Evolutionary conservation across 2,888 invertebrate species (phyloP), one percentile per base, ranked within the genome.

Genomic region (Campoletis raptor): DNA sequence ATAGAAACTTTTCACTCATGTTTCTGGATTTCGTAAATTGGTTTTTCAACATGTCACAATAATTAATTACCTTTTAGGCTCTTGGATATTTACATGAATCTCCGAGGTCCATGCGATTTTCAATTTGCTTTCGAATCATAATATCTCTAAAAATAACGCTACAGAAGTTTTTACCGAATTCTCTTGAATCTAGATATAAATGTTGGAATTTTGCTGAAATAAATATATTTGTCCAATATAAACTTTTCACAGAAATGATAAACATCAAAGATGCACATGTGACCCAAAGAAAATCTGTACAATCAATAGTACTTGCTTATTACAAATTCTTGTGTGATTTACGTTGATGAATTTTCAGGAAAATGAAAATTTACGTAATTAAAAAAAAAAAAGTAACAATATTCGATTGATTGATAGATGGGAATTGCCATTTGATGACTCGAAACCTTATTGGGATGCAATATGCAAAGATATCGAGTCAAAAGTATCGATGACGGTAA

Each of bases 381-480:
- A 42, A 12, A n/a, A 66, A 0, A 66, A 66, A 69, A 10, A 36
- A 6, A 36, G 37, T 40, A 66, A 72, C 18, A 40, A 61, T 52
- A 64, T 10, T 57, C 45, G 15, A 72, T 52, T 73, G 37, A 66
- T 37, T n/a, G 18, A 69, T 69, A 93, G 93, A 89, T 92, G 90
- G 90, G 93, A 93, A 74, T 83, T 85, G 85, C 90, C 91, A 37
- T 78, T 91, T 45, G 86, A 87, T 64, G 87, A 86, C 21, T 90
- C 91, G 1, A 91, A 85, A 42, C 81, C 88, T 6, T 92, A 93
- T 40, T 93, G 93, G 93, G 64, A 89, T 10, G 87, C 90, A 54
- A 86, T 93, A 24, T 91, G 90, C 84, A 85, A 87, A 2, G 88
- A 92, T 0, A 87, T 92, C n/a, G 93, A 92, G 64, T 87, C 86